These are phyloP conservation scores for Colius striatus DNA, from an alignment of 2,113 vertebrate species.

Conservation along the genomic window DNA sequence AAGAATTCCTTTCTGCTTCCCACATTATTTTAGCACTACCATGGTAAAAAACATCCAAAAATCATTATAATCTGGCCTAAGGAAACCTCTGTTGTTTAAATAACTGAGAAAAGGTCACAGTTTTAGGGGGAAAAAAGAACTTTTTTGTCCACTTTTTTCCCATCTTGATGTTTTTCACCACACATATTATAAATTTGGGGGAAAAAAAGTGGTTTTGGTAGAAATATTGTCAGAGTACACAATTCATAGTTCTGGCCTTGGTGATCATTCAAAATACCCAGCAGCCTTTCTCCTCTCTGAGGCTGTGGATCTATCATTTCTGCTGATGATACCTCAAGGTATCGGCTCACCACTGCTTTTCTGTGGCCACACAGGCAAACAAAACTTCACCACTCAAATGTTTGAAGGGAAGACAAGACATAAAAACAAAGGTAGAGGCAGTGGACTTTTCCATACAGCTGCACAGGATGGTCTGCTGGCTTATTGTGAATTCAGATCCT, in stretches of 20 bases:
- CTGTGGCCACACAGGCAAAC: background rate
- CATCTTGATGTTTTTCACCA: background rate
- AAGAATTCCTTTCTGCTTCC: background rate
- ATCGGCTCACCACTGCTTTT: background rate
- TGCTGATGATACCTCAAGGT: background rate
- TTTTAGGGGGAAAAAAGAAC: background rate
- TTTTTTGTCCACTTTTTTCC: background rate
- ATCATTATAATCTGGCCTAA: background rate
- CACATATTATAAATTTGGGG: background rate
- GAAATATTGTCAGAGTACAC: background rate
- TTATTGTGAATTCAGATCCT: background rate
- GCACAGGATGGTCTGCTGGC: background rate
- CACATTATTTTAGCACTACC: background rate
- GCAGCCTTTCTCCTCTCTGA: background rate
- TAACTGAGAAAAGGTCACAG: background rate
- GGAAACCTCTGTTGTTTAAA: background rate
- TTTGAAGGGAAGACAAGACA: background rate
- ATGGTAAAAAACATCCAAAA: background rate
- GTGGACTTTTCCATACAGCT: background rate
- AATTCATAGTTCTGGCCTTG: background rate
- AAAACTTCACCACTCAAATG: background rate
- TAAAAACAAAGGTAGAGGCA: background rate
- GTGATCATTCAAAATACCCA: background rate
- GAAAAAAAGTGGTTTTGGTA: background rate
- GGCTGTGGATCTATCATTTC: background rate